A percentile compares a stretch with the other conserved stretches of the same genome.
These are phyloP conservation scores for Andrena bicolor DNA, from an alignment of 2,888 invertebrate genomes.

Conservation along the genomic window DNA sequence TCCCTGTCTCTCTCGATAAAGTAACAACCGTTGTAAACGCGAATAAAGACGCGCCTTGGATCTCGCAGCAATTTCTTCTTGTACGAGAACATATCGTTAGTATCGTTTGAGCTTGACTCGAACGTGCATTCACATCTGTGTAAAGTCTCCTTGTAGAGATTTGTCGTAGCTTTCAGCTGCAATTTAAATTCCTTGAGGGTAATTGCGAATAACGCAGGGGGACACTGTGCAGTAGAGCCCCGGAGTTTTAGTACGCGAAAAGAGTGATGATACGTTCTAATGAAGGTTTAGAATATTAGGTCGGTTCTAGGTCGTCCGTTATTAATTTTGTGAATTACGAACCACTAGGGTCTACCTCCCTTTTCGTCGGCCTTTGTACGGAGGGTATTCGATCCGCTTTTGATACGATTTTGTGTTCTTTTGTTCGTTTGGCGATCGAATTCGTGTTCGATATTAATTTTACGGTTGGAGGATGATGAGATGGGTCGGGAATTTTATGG, in stretches of 20 bases:
- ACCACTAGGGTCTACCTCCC: conserved; percentile 17
- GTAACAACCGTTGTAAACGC: conserved; percentile 46
- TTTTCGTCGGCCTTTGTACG: conserved; percentile 30
- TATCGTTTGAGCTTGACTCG: not conserved
- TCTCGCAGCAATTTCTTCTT: conserved; percentile 10
- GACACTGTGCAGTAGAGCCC: not conserved
- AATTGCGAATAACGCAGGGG: not conserved
- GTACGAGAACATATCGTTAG: not conserved
- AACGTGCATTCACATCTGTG: not conserved
- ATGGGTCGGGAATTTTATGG: conserved; percentile 17
- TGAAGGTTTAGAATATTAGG: conserved; percentile 29
- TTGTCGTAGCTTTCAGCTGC: not conserved
- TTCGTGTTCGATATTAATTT: conserved; percentile 51
- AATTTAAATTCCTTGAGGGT: not conserved
- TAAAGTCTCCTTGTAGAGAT: not conserved
- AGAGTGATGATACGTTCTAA: conserved; percentile 35
- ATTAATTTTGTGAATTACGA: conserved; percentile 52
- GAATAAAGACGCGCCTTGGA: conserved; percentile 25
- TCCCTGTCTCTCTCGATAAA: conserved; percentile 11
- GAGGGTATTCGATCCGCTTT: conserved; percentile 22
- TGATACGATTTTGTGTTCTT: conserved; percentile 44
- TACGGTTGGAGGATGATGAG: conserved; percentile 15
- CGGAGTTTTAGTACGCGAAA: conserved; percentile 8
- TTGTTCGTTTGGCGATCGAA: conserved; percentile 40
- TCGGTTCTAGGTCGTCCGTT: conserved; percentile 36